Evolutionary conservation across 2,888 invertebrate genomes (phyloP).

Genomic region (Cepaea hortensis): DNA sequence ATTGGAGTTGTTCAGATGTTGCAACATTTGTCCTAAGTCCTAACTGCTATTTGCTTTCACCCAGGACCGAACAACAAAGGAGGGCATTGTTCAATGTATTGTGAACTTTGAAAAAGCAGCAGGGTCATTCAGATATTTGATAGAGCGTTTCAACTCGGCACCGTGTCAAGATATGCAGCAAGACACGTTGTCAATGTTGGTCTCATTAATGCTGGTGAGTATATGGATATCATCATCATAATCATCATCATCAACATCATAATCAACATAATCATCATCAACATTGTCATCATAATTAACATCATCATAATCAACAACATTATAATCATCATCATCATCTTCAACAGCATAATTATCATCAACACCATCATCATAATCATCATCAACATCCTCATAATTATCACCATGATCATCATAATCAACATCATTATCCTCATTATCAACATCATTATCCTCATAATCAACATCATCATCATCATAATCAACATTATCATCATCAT

Average conservation of each 20-base stretch:
- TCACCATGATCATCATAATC: no score
- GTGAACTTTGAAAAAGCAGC: slow-evolving; percentile 92
- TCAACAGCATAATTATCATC: not conserved
- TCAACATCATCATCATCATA: no score
- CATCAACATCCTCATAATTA: not conserved
- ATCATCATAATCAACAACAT: no score
- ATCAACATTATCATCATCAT: no score
- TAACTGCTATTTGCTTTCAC: not conserved
- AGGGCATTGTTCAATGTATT: slow-evolving; percentile 89
- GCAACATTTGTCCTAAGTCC: no score
- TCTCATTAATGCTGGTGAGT: slow-evolving; percentile 73
- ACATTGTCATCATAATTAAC: no score
- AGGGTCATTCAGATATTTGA: slow-evolving; percentile 93
- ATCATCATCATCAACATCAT: not conserved
- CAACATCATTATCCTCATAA: no score
- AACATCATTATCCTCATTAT: no score
- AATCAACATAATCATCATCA: no score
- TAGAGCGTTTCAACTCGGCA: slow-evolving; percentile 96
- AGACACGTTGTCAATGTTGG: slow-evolving; percentile 90
- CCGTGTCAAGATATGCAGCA: slow-evolving; percentile 95
- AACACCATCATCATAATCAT: not conserved
- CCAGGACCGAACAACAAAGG: slow-evolving; percentile 81
- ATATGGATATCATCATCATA: not conserved
- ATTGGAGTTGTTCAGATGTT: no score
- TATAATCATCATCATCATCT: not conserved